Base-by-base conservation (phyloP, 2,113 vertebrate species). In the Thalassarche chlororhynchos region DNA sequence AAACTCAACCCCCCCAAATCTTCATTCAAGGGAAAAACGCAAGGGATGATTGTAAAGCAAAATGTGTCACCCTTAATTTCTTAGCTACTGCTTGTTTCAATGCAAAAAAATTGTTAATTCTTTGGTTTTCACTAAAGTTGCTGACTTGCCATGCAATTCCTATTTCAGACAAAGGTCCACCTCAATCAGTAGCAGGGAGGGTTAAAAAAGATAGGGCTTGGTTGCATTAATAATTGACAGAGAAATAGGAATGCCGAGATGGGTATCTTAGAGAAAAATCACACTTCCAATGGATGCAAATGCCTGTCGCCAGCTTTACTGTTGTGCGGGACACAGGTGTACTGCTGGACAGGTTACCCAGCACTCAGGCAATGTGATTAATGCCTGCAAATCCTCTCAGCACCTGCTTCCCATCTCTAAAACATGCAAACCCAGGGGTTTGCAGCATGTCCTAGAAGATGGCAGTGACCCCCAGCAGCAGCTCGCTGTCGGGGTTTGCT, bases 251-350 rank as follows among this genome's bases (percentile, higher is more conserved):
- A 75, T 42, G 21, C 34, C 1, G 3, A 46, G 66, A 26, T 32
- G 10, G 16, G 8, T 46, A 20, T 34, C 58, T 86, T 28, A 6
- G 19, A n/a, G 34, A 34, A 55, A 61, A 86, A 68, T 32, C 13
- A 1, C 54, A 40, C 31, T 23, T 72, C 9, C 19, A 17, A 1
- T 1, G 12, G 57, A 19, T 16, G 58, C 42, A n/a, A 40, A 57
- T 16, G 21, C 21, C 42, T 15, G 8, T 25, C 5, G 1, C 36
- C 69, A 46, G 28, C 12, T 58, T 36, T 40, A 8, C 36, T 42
- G 21, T 32, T 6, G 3, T 10, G 40, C 0, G 2, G 26, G 23
- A 7, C 32, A 7, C 17, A 25, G 42, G 12, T 1, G 0, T 9
- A 1, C 16, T 4, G 0, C 47, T 34, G 25, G 52, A 28, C 21